These are phyloP conservation scores for Limnephilus marmoratus DNA, from an alignment of 2,888 invertebrate species.

Conservation along the genomic window DNA sequence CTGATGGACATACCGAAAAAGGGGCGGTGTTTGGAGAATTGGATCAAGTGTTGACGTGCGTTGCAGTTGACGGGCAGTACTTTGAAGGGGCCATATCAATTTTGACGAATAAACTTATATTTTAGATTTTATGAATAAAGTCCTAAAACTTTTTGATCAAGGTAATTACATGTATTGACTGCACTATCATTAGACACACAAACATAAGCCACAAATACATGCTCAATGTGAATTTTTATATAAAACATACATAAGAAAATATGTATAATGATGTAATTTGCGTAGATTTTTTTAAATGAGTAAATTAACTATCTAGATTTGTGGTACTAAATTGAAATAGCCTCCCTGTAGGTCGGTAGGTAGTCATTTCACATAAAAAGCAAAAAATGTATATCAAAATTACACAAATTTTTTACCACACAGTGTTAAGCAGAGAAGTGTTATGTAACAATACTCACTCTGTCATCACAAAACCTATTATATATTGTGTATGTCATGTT, in stretches of 20 bases:
- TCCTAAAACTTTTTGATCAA: too few relatives aligned
- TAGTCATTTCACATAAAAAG: not conserved
- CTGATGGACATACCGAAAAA: too few relatives aligned
- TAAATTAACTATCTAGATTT: not conserved
- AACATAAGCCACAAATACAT: slow-evolving; percentile 17
- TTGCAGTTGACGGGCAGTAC: too few relatives aligned
- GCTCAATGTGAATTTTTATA: slow-evolving; percentile 24
- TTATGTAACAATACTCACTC: not conserved
- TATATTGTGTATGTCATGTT: not conserved
- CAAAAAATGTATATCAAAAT: not conserved
- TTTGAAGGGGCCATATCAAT: too few relatives aligned
- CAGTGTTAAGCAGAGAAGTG: not conserved
- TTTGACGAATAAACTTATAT: too few relatives aligned
- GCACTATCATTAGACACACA: not conserved
- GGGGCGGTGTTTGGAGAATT: too few relatives aligned
- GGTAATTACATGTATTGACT: not conserved
- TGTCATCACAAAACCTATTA: not conserved
- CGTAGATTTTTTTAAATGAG: slow-evolving; percentile 9
- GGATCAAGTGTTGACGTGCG: too few relatives aligned
- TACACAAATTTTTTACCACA: not conserved
- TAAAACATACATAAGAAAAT: not conserved
- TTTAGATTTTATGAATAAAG: too few relatives aligned
- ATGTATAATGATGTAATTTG: not conserved
- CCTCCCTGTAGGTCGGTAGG: not conserved
- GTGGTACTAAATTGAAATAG: not conserved